phyloP scores from a whole-genome alignment of 2,888 invertebrate genomes.

The Coremacera marginata region DNA sequence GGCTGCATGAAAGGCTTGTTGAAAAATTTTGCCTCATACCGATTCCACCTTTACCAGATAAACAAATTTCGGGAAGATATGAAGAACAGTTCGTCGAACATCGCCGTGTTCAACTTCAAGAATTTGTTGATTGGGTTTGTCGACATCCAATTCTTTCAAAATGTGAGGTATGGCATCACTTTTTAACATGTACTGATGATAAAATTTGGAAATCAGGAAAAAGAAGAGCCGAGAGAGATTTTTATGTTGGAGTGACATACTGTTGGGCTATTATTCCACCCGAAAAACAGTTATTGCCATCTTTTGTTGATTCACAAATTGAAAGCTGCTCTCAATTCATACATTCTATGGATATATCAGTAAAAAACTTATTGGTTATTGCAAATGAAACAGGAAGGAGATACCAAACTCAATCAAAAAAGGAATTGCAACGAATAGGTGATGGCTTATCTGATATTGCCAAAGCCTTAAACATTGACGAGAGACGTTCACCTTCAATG shows the following conservation, averaged over 20 bases:
- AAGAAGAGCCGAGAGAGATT: conserved; percentile 94
- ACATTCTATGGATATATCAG: conserved; percentile 86
- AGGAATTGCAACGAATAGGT: conserved; percentile 92
- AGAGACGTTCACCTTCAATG: conserved; percentile 72
- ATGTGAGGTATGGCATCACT: conserved; percentile 96
- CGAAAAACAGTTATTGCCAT: conserved; percentile 80
- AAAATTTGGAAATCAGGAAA: conserved; percentile 98
- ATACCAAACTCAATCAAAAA: conserved; percentile 75
- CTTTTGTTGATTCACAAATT: conserved; percentile 83
- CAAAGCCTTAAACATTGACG: conserved; percentile 84
- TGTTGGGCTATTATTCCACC: conserved; percentile 91
- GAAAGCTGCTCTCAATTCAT: conserved; percentile 88
- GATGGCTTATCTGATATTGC: conserved; percentile 88
- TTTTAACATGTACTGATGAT: conserved; percentile 96
- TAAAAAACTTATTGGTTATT: conserved; percentile 85
- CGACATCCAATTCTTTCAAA: conserved; percentile 94
- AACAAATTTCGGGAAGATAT: conserved; percentile 96
- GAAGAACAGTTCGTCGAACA: conserved; percentile 98
- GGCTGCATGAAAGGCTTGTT: conserved; percentile 94
- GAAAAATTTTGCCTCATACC: conserved; percentile 96
- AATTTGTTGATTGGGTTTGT: conserved; percentile 97
- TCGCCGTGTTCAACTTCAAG: conserved; percentile 91
- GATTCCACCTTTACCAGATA: conserved; percentile 97
- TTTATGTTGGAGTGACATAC: conserved; percentile 89
- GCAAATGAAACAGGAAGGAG: conserved; percentile 89